These are phyloP conservation scores for Epinotia brunnichana DNA, from an alignment of 2,888 invertebrate genomes.

Conservation along the genomic window DNA sequence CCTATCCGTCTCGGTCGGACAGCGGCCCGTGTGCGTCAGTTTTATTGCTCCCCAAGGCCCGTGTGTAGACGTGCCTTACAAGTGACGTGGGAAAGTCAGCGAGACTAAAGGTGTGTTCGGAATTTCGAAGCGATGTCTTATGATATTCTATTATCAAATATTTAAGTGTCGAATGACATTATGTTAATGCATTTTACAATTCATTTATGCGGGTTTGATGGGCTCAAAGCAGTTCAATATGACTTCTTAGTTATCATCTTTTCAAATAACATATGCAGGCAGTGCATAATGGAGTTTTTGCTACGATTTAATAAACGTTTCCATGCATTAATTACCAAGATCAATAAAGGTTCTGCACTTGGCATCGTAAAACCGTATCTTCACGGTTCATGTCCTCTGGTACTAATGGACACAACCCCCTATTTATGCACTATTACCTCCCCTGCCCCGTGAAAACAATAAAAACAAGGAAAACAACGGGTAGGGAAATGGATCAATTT, in stretches of 20 bases:
- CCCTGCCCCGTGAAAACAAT: constrained; percentile 18
- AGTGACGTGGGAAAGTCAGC: background rate
- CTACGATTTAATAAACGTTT: background rate
- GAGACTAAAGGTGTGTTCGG: constrained; percentile 1
- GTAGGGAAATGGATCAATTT: constrained; percentile 27
- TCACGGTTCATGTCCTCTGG: constrained; percentile 4
- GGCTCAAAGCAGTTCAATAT: too few relatives aligned
- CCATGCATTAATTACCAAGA: background rate
- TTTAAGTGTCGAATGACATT: too few relatives aligned
- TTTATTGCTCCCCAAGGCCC: constrained; percentile 17
- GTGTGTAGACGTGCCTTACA: constrained; percentile 13
- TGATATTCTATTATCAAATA: too few relatives aligned
- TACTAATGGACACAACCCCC: constrained; percentile 30
- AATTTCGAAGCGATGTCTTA: background rate
- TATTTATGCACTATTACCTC: constrained; percentile 37
- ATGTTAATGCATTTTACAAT: too few relatives aligned
- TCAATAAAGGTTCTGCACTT: background rate
- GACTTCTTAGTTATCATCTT: too few relatives aligned
- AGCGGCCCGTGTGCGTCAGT: constrained; percentile 4
- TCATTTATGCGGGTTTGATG: too few relatives aligned
- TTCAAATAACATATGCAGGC: too few relatives aligned
- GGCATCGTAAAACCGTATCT: background rate
- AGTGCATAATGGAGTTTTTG: too few relatives aligned
- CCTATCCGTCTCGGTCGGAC: constrained; percentile 16
- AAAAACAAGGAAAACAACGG: constrained; percentile 32